Percentiles rank a stretch among this genome's conserved stretches.
These are phyloP conservation scores for Carposina sasakii DNA, from an alignment of 1,140 invertebrate genomes.

Conservation along the genomic window DNA sequence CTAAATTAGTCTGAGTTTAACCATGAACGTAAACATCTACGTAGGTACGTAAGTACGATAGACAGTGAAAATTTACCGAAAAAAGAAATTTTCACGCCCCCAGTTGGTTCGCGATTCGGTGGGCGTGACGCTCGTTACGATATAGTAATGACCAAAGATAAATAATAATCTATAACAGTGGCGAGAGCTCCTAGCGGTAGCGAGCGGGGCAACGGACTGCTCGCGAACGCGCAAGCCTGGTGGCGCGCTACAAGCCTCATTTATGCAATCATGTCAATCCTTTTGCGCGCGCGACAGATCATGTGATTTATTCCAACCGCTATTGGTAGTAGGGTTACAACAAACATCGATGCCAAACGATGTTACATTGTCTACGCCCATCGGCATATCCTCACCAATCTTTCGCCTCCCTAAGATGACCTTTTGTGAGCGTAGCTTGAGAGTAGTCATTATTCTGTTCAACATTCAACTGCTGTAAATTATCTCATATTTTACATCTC, in stretches of 20 bases:
- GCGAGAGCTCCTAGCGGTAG: neutral
- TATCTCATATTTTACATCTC: too few species aligned
- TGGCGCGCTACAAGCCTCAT: neutral
- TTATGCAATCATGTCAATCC: neutral
- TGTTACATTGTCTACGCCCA: neutral
- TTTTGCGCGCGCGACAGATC: neutral
- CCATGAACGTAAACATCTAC: neutral
- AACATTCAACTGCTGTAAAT: slow-evolving; percentile 54
- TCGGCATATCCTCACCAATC: slow-evolving; percentile 6
- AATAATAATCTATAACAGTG: neutral
- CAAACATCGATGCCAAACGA: neutral
- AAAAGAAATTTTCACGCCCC: neutral
- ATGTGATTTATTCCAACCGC: neutral
- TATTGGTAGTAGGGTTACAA: neutral
- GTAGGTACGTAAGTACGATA: neutral
- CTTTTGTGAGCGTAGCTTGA: slow-evolving; percentile 50
- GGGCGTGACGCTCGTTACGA: neutral
- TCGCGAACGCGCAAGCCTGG: too few species aligned
- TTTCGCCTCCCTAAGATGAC: slow-evolving; percentile 34
- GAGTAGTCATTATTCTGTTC: slow-evolving; percentile 50
- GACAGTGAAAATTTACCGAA: neutral
- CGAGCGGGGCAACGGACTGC: neutral
- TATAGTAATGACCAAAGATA: neutral
- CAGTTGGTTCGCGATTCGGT: neutral
- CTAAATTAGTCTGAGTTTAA: neutral